Percentiles rank a stretch among this genome's conserved stretches.
phyloP scores from a whole-genome alignment of 2,888 invertebrate species.

The Tineola bisselliella region DNA sequence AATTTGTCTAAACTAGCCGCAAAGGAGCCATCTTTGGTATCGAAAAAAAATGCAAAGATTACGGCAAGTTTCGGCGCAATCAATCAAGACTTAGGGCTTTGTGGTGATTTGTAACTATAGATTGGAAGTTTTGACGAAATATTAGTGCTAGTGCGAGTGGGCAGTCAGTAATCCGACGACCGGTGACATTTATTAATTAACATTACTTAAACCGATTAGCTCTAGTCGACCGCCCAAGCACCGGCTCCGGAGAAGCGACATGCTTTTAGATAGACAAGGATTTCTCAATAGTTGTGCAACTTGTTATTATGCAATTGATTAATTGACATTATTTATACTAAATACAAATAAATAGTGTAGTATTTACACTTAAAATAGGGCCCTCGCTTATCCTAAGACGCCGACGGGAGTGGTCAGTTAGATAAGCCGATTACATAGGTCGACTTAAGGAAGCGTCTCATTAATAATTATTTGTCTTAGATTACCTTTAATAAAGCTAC shows the following conservation, averaged over 20 bases:
- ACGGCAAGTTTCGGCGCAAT: not conserved
- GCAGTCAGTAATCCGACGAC: conserved; percentile 39
- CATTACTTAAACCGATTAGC: conserved; percentile 54
- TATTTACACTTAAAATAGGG: not conserved
- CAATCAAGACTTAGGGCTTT: not conserved
- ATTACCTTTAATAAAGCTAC: conserved; percentile 15
- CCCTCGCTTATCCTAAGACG: conserved; percentile 19
- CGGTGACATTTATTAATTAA: conserved; percentile 49
- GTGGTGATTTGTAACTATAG: not conserved
- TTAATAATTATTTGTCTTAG: conserved; percentile 31
- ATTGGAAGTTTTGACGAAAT: conserved; percentile 37
- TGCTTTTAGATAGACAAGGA: not conserved
- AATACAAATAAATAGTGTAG: no score
- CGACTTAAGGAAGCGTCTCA: conserved; percentile 31
- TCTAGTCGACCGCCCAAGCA: conserved; percentile 9
- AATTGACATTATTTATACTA: no score
- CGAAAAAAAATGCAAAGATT: not conserved
- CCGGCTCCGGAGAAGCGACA: not conserved
- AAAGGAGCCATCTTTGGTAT: not conserved
- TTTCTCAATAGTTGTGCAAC: not conserved
- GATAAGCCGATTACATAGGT: conserved; percentile 41
- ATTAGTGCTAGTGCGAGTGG: conserved; percentile 35
- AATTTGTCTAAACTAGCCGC: conserved; percentile 14
- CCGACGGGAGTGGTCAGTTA: conserved; percentile 26
- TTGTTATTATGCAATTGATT: not conserved